A percentile compares a stretch with the other conserved stretches of the same genome.
Evolutionary conservation across 2,113 vertebrate species (phyloP).

Genomic region (Ameiurus melas): DNA sequence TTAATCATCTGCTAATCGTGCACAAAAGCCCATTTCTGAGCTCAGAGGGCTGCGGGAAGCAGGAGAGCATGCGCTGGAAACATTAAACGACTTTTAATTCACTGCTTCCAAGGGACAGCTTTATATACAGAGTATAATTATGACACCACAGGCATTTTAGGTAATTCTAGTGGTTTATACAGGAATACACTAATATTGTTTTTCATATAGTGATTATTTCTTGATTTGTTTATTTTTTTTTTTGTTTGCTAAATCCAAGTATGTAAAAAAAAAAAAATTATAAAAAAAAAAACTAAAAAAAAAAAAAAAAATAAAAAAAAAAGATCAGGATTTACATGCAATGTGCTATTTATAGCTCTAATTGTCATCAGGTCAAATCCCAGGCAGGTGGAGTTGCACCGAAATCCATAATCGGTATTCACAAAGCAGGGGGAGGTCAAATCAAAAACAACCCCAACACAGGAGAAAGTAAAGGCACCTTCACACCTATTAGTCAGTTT

Average conservation of each 20-base stretch:
- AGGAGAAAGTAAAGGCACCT: background rate
- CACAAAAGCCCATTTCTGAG: slow-evolving; percentile 39
- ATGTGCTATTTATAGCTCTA: no score
- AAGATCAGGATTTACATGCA: background rate
- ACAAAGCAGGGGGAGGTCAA: background rate
- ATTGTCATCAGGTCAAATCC: no score
- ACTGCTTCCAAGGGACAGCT: slow-evolving; percentile 12
- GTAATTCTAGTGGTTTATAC: background rate
- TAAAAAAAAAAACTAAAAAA: no score
- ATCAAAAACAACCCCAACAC: background rate
- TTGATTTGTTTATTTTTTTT: background rate
- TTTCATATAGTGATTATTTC: background rate
- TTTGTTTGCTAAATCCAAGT: no score
- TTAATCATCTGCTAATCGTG: slow-evolving; percentile 59
- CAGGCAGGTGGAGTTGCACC: background rate
- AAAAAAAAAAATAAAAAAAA: no score
- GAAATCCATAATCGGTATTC: background rate
- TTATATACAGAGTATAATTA: slow-evolving; percentile 14
- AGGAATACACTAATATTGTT: background rate
- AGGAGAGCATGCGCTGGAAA: slow-evolving; percentile 32
- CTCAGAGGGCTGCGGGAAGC: slow-evolving; percentile 40
- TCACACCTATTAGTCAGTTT: background rate
- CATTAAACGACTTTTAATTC: slow-evolving; percentile 40
- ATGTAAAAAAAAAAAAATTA: no score
- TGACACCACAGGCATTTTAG: background rate